phyloP scores from a whole-genome alignment of 2,797 vertebrate species.

The Bovichtus diacanthus region DNA sequence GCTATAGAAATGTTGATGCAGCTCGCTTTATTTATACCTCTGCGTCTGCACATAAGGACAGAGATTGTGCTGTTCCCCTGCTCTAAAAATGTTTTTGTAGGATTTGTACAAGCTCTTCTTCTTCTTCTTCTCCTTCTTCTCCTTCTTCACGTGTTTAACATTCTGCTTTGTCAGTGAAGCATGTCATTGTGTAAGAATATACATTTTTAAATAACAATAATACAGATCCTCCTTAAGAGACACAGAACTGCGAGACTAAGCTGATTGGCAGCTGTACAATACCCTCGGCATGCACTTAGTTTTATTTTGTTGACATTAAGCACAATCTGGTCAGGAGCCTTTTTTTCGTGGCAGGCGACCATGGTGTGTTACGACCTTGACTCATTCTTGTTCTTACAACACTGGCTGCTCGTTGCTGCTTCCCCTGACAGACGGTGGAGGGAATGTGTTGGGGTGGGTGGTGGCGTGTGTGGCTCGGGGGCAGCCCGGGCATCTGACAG shows the following conservation, averaged over 20 bases:
- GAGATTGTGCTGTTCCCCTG: neutral
- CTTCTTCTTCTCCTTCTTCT: neutral
- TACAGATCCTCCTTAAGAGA: neutral
- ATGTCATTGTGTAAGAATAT: neutral
- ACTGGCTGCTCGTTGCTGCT: constrained; percentile 6
- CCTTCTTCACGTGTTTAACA: neutral
- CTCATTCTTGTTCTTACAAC: constrained; percentile 24
- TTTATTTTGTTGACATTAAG: constrained; percentile 39
- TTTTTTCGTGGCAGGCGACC: constrained; percentile 10
- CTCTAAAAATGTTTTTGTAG: neutral
- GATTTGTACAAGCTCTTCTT: too few relatives aligned
- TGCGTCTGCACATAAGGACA: constrained; percentile 31
- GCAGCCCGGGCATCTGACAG: constrained; percentile 13
- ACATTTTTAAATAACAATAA: neutral
- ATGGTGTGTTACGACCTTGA: constrained; percentile 4
- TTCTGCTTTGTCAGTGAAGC: constrained; percentile 7
- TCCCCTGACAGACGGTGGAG: constrained; percentile 23
- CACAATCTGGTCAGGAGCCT: neutral
- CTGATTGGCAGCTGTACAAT: constrained; percentile 13
- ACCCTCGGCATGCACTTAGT: constrained; percentile 19
- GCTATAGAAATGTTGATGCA: constrained; percentile 30
- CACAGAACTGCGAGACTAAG: neutral
- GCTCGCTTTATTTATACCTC: constrained; percentile 31
- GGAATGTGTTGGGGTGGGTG: constrained; percentile 35
- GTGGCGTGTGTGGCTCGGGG: constrained; percentile 34